phyloP scores from a whole-genome alignment of 2,113 vertebrate genomes.

The Odontesthes bonariensis region DNA sequence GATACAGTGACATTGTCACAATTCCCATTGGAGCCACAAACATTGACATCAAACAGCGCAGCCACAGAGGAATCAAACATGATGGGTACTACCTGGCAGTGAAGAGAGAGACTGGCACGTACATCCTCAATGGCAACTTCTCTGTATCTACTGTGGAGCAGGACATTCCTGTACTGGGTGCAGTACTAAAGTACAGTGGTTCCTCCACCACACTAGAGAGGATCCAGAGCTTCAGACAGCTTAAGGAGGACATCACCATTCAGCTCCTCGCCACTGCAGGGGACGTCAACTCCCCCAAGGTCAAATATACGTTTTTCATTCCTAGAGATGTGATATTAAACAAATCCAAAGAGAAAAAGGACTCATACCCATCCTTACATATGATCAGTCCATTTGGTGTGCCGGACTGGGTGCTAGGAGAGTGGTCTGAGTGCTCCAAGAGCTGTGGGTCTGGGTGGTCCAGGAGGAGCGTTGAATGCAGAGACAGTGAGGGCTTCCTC shows the following conservation, averaged over 20 bases:
- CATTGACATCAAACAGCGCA: slow-evolving; percentile 96
- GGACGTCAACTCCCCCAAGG: slow-evolving; percentile 85
- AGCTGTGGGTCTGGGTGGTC: slow-evolving; percentile 94
- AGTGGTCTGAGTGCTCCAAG: slow-evolving; percentile 95
- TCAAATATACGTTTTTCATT: slow-evolving; percentile 95
- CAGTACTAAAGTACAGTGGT: slow-evolving; percentile 94
- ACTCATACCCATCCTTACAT: slow-evolving; percentile 79
- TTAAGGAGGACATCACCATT: slow-evolving; percentile 88
- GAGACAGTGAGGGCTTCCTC: slow-evolving; percentile 82
- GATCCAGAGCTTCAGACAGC: slow-evolving; percentile 91
- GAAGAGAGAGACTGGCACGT: slow-evolving; percentile 85
- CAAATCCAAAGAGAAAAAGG: slow-evolving; percentile 82
- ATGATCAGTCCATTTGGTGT: slow-evolving; percentile 85
- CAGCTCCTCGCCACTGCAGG: slow-evolving; percentile 89
- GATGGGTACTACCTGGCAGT: slow-evolving; percentile 95
- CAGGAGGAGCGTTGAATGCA: slow-evolving; percentile 89
- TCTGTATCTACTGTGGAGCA: slow-evolving; percentile 93
- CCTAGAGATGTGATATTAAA: slow-evolving; percentile 87
- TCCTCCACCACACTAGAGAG: slow-evolving; percentile 93
- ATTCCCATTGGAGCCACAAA: slow-evolving; percentile 94
- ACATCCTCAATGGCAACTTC: slow-evolving; percentile 94
- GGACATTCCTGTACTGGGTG: slow-evolving; percentile 90
- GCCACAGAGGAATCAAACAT: slow-evolving; percentile 88
- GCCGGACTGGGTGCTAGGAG: slow-evolving; percentile 89
- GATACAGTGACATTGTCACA: slow-evolving; percentile 95